Conservation (phyloP, 2,888 invertebrate genomes). For the Drosophila sordidapex region DNA sequence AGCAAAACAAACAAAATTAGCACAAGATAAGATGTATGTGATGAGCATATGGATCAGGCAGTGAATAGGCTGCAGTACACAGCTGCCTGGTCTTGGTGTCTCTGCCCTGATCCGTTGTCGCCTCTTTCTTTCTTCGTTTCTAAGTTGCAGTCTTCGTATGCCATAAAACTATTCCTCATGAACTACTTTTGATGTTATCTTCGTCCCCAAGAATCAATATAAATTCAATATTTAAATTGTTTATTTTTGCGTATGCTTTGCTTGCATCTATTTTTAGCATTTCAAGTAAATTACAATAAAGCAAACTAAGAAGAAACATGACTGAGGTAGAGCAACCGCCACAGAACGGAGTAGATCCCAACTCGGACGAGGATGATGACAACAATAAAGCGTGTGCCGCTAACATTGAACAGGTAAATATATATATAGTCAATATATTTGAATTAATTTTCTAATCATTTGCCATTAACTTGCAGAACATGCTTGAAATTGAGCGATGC, state of each 20-base stretch:
- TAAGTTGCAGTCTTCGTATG: too few relatives aligned
- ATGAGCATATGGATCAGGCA: constrained; percentile 20
- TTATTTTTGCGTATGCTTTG: background rate
- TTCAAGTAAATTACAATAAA: constrained; percentile 49
- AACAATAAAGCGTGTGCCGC: constrained; percentile 93
- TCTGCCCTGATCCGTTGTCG: too few relatives aligned
- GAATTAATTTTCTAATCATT: background rate
- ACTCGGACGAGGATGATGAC: constrained; percentile 90
- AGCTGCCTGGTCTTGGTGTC: too few relatives aligned
- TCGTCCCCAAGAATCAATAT: constrained; percentile 8
- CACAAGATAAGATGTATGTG: constrained; percentile 19
- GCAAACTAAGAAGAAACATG: constrained; percentile 84
- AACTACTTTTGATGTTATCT: too few relatives aligned
- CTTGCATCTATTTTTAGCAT: constrained; percentile 47
- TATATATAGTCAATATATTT: background rate
- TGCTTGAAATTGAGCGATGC: constrained; percentile 98
- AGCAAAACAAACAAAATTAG: constrained; percentile 72
- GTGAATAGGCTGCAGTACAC: background rate
- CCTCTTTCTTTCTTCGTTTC: too few relatives aligned
- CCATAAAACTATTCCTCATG: too few relatives aligned
- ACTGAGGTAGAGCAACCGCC: constrained; percentile 89
- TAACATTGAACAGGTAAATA: constrained; percentile 92
- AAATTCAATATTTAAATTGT: constrained; percentile 18
- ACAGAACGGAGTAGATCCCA: constrained; percentile 90
- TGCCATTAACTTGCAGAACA: constrained; percentile 87